Percentiles rank a stretch among this genome's conserved stretches.
phyloP scores from a whole-genome alignment of 2,888 invertebrate species.

The Folsomia candida region DNA sequence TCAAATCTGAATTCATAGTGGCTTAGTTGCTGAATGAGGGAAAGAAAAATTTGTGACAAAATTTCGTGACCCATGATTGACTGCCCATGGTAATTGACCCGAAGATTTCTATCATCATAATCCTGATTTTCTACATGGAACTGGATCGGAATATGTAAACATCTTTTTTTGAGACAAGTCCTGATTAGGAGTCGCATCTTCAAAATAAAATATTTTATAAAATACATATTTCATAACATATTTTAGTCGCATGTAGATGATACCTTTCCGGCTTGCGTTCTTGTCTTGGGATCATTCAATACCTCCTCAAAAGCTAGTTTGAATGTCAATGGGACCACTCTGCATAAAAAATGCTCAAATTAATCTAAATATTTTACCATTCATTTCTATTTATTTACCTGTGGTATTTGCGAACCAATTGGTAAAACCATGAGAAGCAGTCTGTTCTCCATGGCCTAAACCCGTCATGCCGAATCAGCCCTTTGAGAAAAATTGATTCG shows the following conservation, averaged over 20 bases:
- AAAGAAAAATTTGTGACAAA: constrained; percentile 61
- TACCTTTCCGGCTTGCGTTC: constrained; percentile 57
- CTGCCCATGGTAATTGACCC: constrained; percentile 38
- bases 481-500: constrained; percentile 62
- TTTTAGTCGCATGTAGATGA: no score
- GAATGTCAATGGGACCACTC: constrained; percentile 52
- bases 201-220: no score
- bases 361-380: neutral
- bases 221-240: no score
- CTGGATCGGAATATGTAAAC: constrained; percentile 60
- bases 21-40: constrained; percentile 60
- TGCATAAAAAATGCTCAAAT: constrained; percentile 17
- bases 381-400: constrained; percentile 40
- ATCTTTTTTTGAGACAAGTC: constrained; percentile 58
- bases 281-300: constrained; percentile 55
- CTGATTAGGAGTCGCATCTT: constrained; percentile 59
- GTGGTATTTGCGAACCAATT: constrained; percentile 54
- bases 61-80: constrained; percentile 62
- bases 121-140: constrained; percentile 55
- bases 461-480: constrained; percentile 55
- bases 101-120: constrained; percentile 36
- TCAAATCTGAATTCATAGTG: constrained; percentile 59
- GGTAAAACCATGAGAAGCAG: constrained; percentile 61
- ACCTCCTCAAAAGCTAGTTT: constrained; percentile 57
- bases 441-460: constrained; percentile 55